Evolutionary conservation across 2,113 vertebrate species (phyloP).

Genomic region (Acrocephalus arundinaceus): DNA sequence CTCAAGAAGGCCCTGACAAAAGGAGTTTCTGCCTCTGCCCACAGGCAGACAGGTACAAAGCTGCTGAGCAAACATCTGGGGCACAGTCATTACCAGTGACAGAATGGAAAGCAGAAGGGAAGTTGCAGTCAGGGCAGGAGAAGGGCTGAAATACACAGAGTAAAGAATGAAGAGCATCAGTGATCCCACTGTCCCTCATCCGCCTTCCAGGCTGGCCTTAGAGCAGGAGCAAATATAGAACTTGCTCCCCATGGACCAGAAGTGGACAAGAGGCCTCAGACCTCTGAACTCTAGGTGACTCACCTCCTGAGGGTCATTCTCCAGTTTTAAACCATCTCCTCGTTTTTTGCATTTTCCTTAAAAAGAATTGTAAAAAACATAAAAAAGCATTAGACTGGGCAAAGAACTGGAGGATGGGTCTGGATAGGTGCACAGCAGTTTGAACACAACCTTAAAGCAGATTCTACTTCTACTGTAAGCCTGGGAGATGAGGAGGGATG

Average conservation of each 20-base stretch:
- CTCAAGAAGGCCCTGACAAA: not conserved
- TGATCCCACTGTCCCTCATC: not conserved
- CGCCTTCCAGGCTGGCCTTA: not conserved
- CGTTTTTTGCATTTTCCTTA: slow-evolving; percentile 94
- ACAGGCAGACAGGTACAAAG: not conserved
- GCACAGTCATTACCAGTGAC: not conserved
- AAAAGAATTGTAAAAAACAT: not conserved
- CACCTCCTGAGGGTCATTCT: slow-evolving; percentile 98
- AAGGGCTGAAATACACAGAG: not conserved
- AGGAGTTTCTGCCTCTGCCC: not conserved
- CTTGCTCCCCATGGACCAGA: not conserved
- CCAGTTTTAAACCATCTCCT: slow-evolving; percentile 92
- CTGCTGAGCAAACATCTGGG: not conserved
- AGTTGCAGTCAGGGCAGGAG: not conserved
- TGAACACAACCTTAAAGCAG: not conserved
- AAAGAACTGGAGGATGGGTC: not conserved
- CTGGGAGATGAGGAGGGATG: not conserved
- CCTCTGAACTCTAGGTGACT: slow-evolving; percentile 3
- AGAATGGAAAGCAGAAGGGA: not conserved
- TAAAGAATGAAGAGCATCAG: not conserved
- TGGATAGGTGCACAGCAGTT: not conserved
- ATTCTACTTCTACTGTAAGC: not conserved
- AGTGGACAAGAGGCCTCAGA: not conserved
- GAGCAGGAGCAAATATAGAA: not conserved
- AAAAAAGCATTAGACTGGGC: not conserved